phyloP scores from a whole-genome alignment of 2,113 vertebrate species.

The Hemichromis elongatus region DNA sequence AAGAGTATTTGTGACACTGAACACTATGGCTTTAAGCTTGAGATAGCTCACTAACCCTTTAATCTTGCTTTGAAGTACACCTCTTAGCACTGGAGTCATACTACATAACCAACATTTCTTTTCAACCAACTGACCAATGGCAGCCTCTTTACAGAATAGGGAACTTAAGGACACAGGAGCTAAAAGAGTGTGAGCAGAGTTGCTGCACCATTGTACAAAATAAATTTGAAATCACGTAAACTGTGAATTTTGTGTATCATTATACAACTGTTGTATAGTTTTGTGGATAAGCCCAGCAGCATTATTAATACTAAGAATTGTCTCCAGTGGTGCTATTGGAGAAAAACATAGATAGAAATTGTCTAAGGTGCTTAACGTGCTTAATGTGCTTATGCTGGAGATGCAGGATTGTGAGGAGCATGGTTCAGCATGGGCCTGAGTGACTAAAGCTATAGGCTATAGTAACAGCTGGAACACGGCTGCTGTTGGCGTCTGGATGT shows the following conservation, averaged over 20 bases:
- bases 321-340: not conserved
- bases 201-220: not conserved
- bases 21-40: not conserved
- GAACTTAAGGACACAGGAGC: not conserved
- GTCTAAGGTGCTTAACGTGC: not conserved
- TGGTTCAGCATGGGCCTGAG: conserved; percentile 38
- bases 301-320: not conserved
- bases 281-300: not conserved
- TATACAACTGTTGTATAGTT: not conserved
- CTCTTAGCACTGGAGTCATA: not conserved
- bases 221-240: not conserved
- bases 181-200: not conserved
- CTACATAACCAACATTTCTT: not conserved
- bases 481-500: conserved; percentile 60
- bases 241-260: not conserved
- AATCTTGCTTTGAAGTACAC: not conserved
- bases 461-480: conserved; percentile 66
- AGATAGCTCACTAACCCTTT: not conserved
- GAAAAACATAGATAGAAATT: not conserved
- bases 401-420: conserved; percentile 8
- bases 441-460: conserved; percentile 44
- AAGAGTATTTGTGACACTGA: not conserved
- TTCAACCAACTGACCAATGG: not conserved
- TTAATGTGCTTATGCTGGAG: not conserved
- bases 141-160: not conserved